phyloP scores from a whole-genome alignment of 2,797 vertebrate species.

The Artibeus lituratus region DNA sequence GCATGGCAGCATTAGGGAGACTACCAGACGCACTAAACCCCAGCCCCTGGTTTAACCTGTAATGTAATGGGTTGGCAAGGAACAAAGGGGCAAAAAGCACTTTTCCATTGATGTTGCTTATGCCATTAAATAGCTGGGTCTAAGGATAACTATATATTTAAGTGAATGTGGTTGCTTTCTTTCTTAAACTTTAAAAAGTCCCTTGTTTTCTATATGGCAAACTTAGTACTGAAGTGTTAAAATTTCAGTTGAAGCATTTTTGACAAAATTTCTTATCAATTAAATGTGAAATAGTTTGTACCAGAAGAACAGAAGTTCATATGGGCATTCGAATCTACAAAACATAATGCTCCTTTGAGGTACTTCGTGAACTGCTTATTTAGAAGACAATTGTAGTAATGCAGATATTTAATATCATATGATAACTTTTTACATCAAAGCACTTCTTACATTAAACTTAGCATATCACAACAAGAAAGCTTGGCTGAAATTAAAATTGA shows the following conservation, averaged over 20 bases:
- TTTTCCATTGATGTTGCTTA: neutral
- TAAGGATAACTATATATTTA: neutral
- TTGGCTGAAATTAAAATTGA: neutral
- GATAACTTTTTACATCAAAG: neutral
- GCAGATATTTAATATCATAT: neutral
- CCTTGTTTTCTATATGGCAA: neutral
- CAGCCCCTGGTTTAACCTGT: neutral
- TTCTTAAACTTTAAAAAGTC: neutral
- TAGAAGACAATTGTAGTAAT: neutral
- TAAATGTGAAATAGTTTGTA: neutral
- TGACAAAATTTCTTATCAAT: neutral
- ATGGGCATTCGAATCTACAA: neutral
- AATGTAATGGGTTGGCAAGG: neutral
- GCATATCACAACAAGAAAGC: neutral
- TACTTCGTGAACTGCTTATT: neutral
- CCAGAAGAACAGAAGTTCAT: neutral
- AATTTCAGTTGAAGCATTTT: neutral
- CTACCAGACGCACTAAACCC: neutral
- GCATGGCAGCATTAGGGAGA: neutral
- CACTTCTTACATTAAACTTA: neutral
- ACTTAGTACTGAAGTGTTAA: neutral
- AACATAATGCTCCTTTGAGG: neutral
- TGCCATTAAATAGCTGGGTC: neutral
- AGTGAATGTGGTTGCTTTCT: neutral
- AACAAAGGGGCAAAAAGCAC: neutral